Evolutionary conservation across 2,113 vertebrate species (phyloP).

Genomic region (Phalacrocorax carbo): DNA sequence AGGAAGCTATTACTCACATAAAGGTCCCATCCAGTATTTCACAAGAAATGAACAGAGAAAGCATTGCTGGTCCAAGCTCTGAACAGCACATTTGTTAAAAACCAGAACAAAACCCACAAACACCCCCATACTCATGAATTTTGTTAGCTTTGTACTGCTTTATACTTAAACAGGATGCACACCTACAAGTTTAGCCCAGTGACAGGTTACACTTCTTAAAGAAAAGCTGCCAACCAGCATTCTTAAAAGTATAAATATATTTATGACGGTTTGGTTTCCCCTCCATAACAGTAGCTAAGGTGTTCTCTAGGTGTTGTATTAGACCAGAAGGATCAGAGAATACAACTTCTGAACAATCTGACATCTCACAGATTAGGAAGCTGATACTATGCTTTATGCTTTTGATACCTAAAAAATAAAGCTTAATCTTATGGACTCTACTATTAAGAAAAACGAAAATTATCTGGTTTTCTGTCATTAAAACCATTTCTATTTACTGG

Average conservation of each 20-base stretch:
- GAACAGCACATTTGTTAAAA: background rate
- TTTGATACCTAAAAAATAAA: background rate
- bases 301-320: background rate
- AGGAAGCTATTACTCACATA: background rate
- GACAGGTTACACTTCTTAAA: background rate
- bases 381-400: background rate
- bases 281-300: background rate
- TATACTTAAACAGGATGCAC: background rate
- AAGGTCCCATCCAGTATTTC: background rate
- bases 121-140: background rate
- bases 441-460: background rate
- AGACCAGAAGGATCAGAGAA: background rate
- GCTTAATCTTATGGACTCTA: background rate
- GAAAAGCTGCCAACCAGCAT: background rate
- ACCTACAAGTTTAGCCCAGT: background rate
- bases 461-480: background rate
- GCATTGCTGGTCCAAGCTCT: background rate
- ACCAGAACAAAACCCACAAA: background rate
- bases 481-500: background rate
- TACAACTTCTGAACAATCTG: background rate
- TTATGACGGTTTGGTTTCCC: background rate
- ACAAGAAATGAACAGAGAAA: background rate
- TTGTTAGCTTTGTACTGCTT: background rate
- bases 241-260: background rate
- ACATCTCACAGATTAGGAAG: background rate